Base-by-base conservation (phyloP, 92 coral and sea anemone species). In the Palythoa grandiflora region DNA sequence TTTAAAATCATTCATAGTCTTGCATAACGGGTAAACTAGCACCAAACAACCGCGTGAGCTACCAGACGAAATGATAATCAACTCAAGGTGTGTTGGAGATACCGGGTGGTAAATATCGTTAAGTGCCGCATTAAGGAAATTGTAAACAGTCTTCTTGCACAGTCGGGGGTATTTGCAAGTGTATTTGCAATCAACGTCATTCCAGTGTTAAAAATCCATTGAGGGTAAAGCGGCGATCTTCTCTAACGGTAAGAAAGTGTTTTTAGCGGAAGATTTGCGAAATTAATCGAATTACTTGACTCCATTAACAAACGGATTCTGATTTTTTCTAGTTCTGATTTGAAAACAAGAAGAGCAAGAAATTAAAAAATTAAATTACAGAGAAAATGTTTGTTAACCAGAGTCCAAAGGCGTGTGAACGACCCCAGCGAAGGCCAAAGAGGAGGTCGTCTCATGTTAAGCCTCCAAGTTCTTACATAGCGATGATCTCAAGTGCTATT, bases 401-500 rank as follows among this genome's bases (percentile, higher is more conserved):
- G 71, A 40, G 39, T 15, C 11, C 59, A 19, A 50, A 44, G 85
- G 6, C 39, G 10, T 70, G 60, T 38, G 60, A 61, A 63, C 2
- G n/a, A 63, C 44, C 47, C 39, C 54, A 77, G 38, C 21, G 2
- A 19, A 61, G 40, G 36, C 39, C 72, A 39, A 47, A 6, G 47
- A 66, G 75, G 38, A 74, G 16, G 16, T 44, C 13, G 44, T 61
- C 66, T n/a, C 86, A 81, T 44, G 21, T 44, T 20, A 81, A 81
- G 60, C 86, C 86, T 20, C 86, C 75, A 2, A 44, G 15, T 51
- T 81, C 86, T 10, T 81, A 81, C 86, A 81, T 81, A 66, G 86
- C 86, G 1, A 65, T 81, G 86, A 81, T 81, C 21, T 81, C 86
- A 40, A 65, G 61, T 55, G 86, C 86, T 4, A 81, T 81, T 19